Base-by-base conservation (phyloP, 2,113 vertebrate species). In the Dicaeum eximium region DNA sequence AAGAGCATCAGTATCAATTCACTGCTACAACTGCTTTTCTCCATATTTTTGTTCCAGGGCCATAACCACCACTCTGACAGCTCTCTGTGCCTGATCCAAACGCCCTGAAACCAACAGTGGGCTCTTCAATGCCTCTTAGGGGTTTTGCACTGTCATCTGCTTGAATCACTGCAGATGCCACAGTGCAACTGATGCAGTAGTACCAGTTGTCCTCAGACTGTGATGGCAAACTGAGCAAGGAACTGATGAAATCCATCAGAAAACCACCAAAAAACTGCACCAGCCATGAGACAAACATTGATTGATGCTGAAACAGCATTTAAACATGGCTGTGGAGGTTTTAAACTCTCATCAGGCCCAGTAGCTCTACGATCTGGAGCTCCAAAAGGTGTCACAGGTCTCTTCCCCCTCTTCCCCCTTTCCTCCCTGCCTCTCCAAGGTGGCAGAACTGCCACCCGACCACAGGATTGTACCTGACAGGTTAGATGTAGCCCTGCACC, bases 1-100 rank as follows among this genome's bases (percentile, higher is more conserved):
- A 90, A 86, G 92, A 90, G 80, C 82, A 95, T 78, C 91, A 47
- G 61, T 65, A 88, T 83, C 67, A 82, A 90, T 65, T 92, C 81
- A 71, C 62, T 56, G 57, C 74, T 91, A 65, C 80, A 88, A 90
- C 56, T 82, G 45, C 71, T 86, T 86, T 90, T 54, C 86, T 69
- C 44, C 45, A 8, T 79, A 62, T 85, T 96, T 94, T 80, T 91
- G 48, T 82, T 87, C 74, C 92, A 93, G 42, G 86, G 80, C 87
- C 25, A 7, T 80, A 87, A 72, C 86, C 73, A 23, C 86, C 87
- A 47, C 51, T 74, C 83, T 66, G 86, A 89, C 66, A 89, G 54
- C 58, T 65, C 61, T 60, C 71, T 87, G 74, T 57, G 91, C 70
- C 91, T 87, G 54, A 60, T 87, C 84, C 87, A 80, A 93, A 75